Base-by-base conservation (phyloP, 2,888 invertebrate genomes). In the Stenoptilia bipunctidactyla region DNA sequence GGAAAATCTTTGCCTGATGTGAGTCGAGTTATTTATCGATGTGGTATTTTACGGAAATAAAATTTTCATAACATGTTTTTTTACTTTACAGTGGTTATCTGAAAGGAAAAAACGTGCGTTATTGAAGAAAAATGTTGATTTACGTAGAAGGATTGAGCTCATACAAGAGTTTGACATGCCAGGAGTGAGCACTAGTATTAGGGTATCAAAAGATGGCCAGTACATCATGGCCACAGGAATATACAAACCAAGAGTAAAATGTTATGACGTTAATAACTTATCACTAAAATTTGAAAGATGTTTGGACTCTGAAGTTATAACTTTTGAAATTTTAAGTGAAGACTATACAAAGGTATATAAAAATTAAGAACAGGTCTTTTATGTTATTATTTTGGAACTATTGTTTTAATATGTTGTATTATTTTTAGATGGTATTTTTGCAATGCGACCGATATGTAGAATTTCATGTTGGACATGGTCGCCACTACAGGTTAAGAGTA, bases 101-200 rank as follows among this genome's bases (percentile, higher is more conserved):
- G 95, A 95, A 58, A 86, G 91, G 52, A 94, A 94, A 68, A 89
- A 92, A 58, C 86, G 94, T 50, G 88, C 90, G 5, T 79, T 96
- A 45, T 84, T 93, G 39, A 94, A 94, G 68, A 94, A 94, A 72
- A 92, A 96, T 89, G 90, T 92, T 30, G 97, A 97, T 65, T 86
- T 98, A 37, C 86, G 96, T 51, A 88, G 93, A 52, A 87, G 97
- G 60, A 96, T 99, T 54, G 96, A 98, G 74, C 88, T 99, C 34
- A 94, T 99, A 50, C 99, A 99, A 77, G 99, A 99, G 65, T 99
- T 99, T 86, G 96, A 97, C 54, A 99, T 99, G 99, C 98, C 99
- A 15, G 95, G 91, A 37, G 88, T 98, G 0, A 96, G 97, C 61
- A 92, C 91, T 13, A 89, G 89, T 39, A 86, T 99, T 15, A 87